These are phyloP conservation scores for Crypturellus tataupa DNA, from an alignment of 2,797 vertebrate genomes.

Conservation along the genomic window DNA sequence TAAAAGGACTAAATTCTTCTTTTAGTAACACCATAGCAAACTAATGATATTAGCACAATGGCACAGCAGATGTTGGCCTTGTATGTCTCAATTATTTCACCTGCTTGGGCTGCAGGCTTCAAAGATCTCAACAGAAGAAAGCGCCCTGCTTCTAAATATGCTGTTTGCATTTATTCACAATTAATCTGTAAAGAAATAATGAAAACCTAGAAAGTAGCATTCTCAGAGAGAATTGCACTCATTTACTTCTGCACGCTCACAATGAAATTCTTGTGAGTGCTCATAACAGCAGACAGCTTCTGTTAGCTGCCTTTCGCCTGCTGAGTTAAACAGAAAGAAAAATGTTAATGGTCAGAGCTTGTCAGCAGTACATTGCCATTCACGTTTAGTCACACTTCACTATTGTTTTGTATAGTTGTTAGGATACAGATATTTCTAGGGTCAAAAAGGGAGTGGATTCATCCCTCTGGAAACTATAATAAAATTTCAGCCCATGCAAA, in stretches of 20 bases:
- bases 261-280: slow-evolving; percentile 62
- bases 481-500: background rate
- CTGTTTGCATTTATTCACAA: slow-evolving; percentile 13
- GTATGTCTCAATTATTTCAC: slow-evolving; percentile 66
- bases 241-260: slow-evolving; percentile 8
- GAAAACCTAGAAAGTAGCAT: slow-evolving; percentile 23
- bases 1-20: slow-evolving; percentile 22
- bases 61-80: slow-evolving; percentile 29
- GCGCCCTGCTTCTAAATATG: slow-evolving; percentile 30
- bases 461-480: slow-evolving; percentile 45
- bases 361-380: slow-evolving; percentile 71
- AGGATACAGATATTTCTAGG: slow-evolving; percentile 71
- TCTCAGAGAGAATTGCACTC: slow-evolving; percentile 23
- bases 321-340: slow-evolving; percentile 73
- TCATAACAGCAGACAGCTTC: slow-evolving; percentile 57
- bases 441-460: slow-evolving; percentile 62
- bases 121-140: background rate
- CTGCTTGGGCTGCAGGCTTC: slow-evolving; percentile 7
- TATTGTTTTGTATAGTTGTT: slow-evolving; percentile 73
- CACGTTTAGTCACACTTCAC: slow-evolving; percentile 74
- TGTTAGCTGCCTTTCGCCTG: slow-evolving; percentile 70
- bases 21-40: slow-evolving; percentile 44
- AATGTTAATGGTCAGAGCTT: slow-evolving; percentile 75
- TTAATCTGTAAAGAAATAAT: slow-evolving; percentile 44
- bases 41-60: slow-evolving; percentile 34